These are phyloP conservation scores for Colius striatus DNA, from an alignment of 2,113 vertebrate species.

Conservation along the genomic window DNA sequence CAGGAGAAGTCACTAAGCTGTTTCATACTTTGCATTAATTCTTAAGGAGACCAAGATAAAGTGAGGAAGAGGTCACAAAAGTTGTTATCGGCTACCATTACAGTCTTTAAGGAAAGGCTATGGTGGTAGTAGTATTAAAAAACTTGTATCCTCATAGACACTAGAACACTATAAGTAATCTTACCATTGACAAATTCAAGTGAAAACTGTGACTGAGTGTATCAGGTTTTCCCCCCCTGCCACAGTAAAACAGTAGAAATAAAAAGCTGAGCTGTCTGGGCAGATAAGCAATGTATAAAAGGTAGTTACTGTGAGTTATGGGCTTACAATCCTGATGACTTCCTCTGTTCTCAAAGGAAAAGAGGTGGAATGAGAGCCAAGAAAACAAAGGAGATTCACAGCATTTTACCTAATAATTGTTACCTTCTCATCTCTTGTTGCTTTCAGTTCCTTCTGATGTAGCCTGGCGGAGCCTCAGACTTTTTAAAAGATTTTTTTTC, in stretches of 20 bases:
- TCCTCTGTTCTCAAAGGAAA: not conserved
- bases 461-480: not conserved
- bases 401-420: not conserved
- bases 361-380: not conserved
- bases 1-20: not conserved
- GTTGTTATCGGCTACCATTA: not conserved
- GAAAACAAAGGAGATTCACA: not conserved
- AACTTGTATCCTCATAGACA: not conserved
- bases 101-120: not conserved
- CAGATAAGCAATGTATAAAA: not conserved
- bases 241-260: not conserved
- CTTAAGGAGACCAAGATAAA: not conserved
- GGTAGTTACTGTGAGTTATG: not conserved
- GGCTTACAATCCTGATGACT: not conserved
- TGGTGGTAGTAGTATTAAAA: not conserved
- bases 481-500: not conserved
- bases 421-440: not conserved
- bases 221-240: not conserved
- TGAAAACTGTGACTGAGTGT: not conserved
- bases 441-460: not conserved
- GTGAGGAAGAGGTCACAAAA: not conserved
- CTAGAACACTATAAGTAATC: not conserved
- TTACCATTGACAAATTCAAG: not conserved
- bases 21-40: not conserved
- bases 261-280: not conserved